A percentile compares a stretch with the other conserved stretches of the same genome.
These are phyloP conservation scores for Kryptolebias ocellatus DNA, from an alignment of 2,797 vertebrate genomes.

Conservation along the genomic window DNA sequence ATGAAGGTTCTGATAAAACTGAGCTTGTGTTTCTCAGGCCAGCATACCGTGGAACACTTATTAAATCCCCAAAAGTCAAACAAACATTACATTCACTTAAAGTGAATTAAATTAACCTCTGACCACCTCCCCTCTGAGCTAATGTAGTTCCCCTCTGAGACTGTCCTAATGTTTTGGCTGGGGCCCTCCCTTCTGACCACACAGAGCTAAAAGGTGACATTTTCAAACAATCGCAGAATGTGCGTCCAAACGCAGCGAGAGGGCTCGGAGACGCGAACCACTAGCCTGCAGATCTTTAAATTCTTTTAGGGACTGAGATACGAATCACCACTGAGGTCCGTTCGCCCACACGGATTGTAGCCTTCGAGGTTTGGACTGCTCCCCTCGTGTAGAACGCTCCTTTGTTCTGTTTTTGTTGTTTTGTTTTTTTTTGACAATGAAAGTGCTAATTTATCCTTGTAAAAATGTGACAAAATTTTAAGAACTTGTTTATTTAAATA, in stretches of 20 bases:
- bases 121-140: conserved; percentile 63
- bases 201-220: conserved; percentile 60
- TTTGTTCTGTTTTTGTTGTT: conserved; percentile 54
- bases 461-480: conserved; percentile 63
- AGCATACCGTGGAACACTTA: conserved; percentile 50
- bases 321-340: conserved; percentile 38
- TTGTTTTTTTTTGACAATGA: conserved; percentile 66
- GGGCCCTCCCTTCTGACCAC: conserved; percentile 30
- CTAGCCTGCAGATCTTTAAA: conserved; percentile 54
- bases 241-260: conserved; percentile 35
- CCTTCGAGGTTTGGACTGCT: conserved; percentile 56
- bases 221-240: conserved; percentile 54
- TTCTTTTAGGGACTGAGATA: conserved; percentile 44
- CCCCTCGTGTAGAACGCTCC: conserved; percentile 75
- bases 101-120: conserved; percentile 67
- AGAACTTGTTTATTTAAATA: conserved; percentile 82
- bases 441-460: conserved; percentile 99
- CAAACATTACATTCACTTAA: conserved; percentile 64
- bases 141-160: conserved; percentile 56
- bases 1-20: conserved; percentile 43
- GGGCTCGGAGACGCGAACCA: conserved; percentile 34
- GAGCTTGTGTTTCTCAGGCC: conserved; percentile 40
- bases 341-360: conserved; percentile 29
- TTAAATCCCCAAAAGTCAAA: conserved; percentile 66
- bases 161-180: conserved; percentile 48